Conservation (phyloP, 2,888 invertebrate species). For the Trachelus stipa region DNA sequence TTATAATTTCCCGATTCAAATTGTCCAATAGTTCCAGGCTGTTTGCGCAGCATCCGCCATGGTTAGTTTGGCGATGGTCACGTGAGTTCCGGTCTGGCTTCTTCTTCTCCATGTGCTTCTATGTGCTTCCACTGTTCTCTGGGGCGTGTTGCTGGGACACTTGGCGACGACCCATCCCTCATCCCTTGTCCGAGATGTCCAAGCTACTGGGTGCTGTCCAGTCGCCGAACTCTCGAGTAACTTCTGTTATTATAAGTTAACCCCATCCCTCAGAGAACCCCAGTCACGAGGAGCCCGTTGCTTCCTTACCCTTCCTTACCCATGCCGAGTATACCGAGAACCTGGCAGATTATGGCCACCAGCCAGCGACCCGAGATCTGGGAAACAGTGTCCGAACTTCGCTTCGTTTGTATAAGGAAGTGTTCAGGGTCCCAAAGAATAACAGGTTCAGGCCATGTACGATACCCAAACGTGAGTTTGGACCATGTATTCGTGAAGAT, state of each 20-base stretch:
- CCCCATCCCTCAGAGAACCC: conserved; percentile 42
- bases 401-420: conserved; percentile 62
- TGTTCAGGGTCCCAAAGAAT: conserved; percentile 61
- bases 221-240: conserved; percentile 62
- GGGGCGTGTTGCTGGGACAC: conserved; percentile 58
- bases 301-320: conserved; percentile 4
- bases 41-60: conserved; percentile 49
- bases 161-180: conserved; percentile 65
- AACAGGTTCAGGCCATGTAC: conserved; percentile 50
- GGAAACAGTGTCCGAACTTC: conserved; percentile 43
- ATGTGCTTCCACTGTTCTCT: conserved; percentile 52
- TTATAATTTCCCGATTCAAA: conserved; percentile 50
- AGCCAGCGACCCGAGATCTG: conserved; percentile 61
- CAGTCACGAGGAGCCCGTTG: conserved; percentile 16
- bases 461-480: neutral
- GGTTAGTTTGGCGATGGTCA: conserved; percentile 51
- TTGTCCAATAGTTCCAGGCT: conserved; percentile 45
- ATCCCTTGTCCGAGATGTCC: conserved; percentile 56
- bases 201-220: conserved; percentile 55
- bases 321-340: conserved; percentile 5
- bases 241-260: conserved; percentile 68
- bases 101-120: conserved; percentile 47
- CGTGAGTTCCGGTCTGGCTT: conserved; percentile 47
- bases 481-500: neutral
- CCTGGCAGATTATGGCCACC: conserved; percentile 63